Conservation (phyloP, 1,140 invertebrate genomes). For the Temnothorax curvispinosus region DNA sequence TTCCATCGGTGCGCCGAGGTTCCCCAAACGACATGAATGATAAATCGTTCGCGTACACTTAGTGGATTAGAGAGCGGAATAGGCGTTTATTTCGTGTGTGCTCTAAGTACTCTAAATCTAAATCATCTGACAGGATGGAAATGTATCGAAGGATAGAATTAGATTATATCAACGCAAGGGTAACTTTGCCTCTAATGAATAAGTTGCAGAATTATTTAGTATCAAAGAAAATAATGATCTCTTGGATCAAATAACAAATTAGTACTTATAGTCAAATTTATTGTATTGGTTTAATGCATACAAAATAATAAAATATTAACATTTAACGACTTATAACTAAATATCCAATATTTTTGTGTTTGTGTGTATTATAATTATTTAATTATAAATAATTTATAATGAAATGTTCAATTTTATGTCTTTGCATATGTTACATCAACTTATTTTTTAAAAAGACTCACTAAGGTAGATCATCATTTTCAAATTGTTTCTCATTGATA, state of each 20-base stretch:
- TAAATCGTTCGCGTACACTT: slow-evolving; percentile 54
- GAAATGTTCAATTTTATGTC: neutral
- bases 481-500: neutral
- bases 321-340: neutral
- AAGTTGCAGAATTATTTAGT: slow-evolving; percentile 21
- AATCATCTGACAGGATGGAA: neutral
- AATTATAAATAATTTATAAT: neutral
- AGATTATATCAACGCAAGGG: neutral
- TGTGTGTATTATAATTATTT: neutral
- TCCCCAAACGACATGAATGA: slow-evolving; percentile 53
- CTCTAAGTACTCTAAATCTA: neutral
- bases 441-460: neutral
- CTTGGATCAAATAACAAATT: neutral
- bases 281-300: neutral
- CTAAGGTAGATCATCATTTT: neutral
- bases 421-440: neutral
- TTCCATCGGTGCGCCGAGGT: slow-evolving; percentile 48
- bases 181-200: neutral
- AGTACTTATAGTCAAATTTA: neutral
- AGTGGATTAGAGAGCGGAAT: slow-evolving; percentile 42
- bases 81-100: neutral
- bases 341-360: neutral
- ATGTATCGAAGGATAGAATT: slow-evolving; percentile 18
- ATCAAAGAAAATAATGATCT: neutral
- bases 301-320: neutral